Evolutionary conservation across 35 echinoderm and acorn worm species (phyloP).

Genomic region (Diadema setosum): DNA sequence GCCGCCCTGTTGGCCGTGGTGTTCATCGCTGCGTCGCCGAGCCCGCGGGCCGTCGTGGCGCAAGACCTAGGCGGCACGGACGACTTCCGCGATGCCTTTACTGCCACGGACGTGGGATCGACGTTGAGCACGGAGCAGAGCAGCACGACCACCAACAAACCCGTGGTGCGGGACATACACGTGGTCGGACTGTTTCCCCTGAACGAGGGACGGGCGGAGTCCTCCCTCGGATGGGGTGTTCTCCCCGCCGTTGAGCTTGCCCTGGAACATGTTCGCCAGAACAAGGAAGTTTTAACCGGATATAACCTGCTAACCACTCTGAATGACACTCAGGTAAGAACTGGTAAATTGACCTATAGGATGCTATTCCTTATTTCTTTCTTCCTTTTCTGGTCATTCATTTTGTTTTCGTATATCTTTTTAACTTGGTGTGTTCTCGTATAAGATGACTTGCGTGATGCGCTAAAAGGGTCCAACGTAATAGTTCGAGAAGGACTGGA

Average conservation of each 20-base stretch:
- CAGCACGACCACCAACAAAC: background rate
- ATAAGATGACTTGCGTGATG: too few species aligned
- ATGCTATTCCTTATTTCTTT: background rate
- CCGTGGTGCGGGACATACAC: conserved; percentile 17
- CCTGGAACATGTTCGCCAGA: conserved; percentile 53
- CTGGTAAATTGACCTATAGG: background rate
- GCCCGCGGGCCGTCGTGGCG: background rate
- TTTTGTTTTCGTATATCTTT: background rate
- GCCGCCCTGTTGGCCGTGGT: too few species aligned
- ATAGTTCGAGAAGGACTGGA: too few species aligned
- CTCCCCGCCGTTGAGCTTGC: conserved; percentile 74
- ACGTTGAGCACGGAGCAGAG: background rate
- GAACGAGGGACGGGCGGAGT: background rate
- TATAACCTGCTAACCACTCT: conserved; percentile 42
- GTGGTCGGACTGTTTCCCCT: conserved; percentile 71
- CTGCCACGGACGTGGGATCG: background rate
- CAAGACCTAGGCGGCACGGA: background rate
- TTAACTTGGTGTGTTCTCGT: background rate
- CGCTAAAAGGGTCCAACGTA: too few species aligned
- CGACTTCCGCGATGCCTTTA: background rate
- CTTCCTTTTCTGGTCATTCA: background rate
- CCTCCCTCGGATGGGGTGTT: conserved; percentile 42
- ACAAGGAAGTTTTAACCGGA: conserved; percentile 36
- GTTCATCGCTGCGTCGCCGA: too few species aligned
- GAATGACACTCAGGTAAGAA: conserved; percentile 78